These are phyloP conservation scores for Pomatorhinus ruficollis DNA, from an alignment of 2,113 vertebrate species.

Conservation along the genomic window DNA sequence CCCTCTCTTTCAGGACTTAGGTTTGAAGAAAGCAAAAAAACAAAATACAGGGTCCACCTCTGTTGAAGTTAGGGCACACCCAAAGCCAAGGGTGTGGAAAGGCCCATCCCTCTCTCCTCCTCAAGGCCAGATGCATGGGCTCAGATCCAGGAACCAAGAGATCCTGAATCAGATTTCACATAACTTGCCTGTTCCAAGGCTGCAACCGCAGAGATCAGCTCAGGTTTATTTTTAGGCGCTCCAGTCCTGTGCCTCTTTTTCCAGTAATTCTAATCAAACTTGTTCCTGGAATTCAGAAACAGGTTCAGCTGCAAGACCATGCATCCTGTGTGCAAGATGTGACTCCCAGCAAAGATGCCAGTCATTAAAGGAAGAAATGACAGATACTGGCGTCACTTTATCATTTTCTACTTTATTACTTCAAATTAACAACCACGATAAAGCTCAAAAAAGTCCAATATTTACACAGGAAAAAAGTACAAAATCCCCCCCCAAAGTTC, in stretches of 20 bases:
- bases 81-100: rapidly evolving
- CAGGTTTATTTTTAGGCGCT: constrained; percentile 37
- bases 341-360: background rate
- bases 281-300: constrained; percentile 42
- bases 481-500: constrained; percentile 86
- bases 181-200: background rate
- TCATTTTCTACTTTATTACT: constrained; percentile 89
- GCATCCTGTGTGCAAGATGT: background rate
- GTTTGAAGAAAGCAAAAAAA: background rate
- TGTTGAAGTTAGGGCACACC: rapidly evolving
- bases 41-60: background rate
- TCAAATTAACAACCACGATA: constrained; percentile 89
- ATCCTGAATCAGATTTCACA: constrained; percentile 24
- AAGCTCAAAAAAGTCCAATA: constrained; percentile 88
- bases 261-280: constrained; percentile 33
- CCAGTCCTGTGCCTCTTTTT: background rate
- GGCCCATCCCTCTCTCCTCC: background rate
- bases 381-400: constrained; percentile 69
- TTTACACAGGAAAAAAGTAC: constrained; percentile 90
- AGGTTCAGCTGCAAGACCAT: background rate
- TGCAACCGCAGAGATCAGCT: background rate
- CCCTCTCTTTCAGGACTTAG: background rate
- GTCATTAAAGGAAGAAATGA: background rate
- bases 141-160: background rate
- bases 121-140: background rate